Percentiles rank a stretch among this genome's conserved stretches.
These are phyloP conservation scores for Patagioenas fasciata DNA, from an alignment of 2,113 vertebrate genomes.

Conservation along the genomic window DNA sequence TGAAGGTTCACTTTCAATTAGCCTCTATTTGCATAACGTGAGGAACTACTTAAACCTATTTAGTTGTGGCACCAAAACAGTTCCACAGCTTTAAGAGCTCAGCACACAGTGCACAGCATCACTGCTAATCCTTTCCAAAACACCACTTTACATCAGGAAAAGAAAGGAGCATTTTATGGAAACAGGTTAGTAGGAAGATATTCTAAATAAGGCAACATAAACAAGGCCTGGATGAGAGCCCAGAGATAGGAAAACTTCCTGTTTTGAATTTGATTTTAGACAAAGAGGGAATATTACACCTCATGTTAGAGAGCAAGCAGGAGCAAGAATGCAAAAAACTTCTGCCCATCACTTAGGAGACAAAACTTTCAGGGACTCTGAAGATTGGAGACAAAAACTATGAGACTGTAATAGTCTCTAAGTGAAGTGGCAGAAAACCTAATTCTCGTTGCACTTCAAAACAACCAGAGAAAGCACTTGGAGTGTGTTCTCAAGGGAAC, in stretches of 20 bases:
- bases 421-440: background rate
- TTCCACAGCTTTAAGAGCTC: background rate
- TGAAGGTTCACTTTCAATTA: background rate
- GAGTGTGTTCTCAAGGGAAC: background rate
- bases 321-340: background rate
- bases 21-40: background rate
- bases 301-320: background rate
- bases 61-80: background rate
- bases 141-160: background rate
- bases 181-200: background rate
- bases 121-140: background rate
- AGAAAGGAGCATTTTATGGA: background rate
- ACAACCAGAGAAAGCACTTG: background rate
- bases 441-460: background rate
- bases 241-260: background rate
- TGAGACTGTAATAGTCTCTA: background rate
- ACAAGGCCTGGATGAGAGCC: background rate
- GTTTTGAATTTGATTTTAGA: background rate
- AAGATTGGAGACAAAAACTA: slow-evolving; percentile 25
- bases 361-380: background rate
- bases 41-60: background rate
- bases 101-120: background rate
- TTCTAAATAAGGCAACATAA: background rate
- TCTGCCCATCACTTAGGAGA: background rate
- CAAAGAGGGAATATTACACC: background rate